phyloP scores from a whole-genome alignment of 2,797 vertebrate genomes.

The Pantherophis alleghaniensis region DNA sequence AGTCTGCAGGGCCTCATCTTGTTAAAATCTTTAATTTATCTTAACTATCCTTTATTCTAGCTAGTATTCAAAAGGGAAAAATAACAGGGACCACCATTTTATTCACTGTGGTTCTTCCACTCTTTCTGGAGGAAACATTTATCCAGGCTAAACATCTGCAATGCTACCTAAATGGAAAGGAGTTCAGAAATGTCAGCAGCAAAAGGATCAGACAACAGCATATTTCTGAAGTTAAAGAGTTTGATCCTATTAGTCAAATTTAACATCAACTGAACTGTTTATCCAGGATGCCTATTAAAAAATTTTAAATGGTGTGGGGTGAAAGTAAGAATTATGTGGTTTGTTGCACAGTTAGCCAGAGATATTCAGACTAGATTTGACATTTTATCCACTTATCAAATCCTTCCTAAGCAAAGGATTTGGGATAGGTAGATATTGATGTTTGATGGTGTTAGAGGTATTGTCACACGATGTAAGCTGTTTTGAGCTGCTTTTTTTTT shows the following conservation, averaged over 20 bases:
- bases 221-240: background rate
- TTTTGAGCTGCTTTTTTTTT: background rate
- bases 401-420: background rate
- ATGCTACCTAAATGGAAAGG: background rate
- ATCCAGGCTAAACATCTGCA: background rate
- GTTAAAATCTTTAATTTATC: background rate
- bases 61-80: background rate
- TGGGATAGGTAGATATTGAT: background rate
- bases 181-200: background rate
- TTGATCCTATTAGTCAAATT: background rate
- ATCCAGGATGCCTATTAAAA: background rate
- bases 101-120: background rate
- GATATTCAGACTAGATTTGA: background rate
- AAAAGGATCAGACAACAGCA: background rate
- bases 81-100: background rate
- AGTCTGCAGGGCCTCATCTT: background rate
- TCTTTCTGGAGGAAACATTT: background rate
- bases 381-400: background rate
- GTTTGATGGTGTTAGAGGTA: background rate
- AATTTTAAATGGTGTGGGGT: background rate
- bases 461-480: background rate
- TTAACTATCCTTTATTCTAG: background rate
- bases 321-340: background rate
- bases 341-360: background rate
- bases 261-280: background rate